Base-by-base conservation (phyloP, 30 jellyfish, hydroid and myxozoan species). In the Phacellophora camtschatica region DNA sequence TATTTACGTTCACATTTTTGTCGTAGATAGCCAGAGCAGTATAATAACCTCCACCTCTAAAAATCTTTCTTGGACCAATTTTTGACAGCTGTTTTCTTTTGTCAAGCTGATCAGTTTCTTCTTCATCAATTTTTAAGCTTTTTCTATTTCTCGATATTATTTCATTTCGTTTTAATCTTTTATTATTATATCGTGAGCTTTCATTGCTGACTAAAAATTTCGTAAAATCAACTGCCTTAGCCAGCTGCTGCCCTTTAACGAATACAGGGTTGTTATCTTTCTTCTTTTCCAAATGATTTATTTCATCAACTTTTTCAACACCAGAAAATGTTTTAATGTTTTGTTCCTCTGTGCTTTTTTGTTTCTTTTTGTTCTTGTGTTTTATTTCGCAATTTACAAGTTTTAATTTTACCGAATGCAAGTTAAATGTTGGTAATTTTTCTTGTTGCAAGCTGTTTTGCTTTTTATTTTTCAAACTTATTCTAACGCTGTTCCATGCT, bases 1-100 rank as follows among this genome's bases (percentile, higher is more conserved):
- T 54, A 16, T 78, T 50, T 0, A 78, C 11, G 9, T 78, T 78
- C 10, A 82, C 82, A 64, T 43, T 25, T 5, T 53, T 41, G 74
- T 78, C 90, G 45, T 78, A 78, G 30, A 78, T 78, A 2, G 90
- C 90, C 30, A 78, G 15, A 2, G 90, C 90, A 1, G 78, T 25
- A 34, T 43, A 78, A 63, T 58, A 78, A 8, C 90, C 90, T 8
- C 90, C 90, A 0, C 90, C 90, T 16, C 53, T 66, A 41, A 41
- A 78, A 51, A 78, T 78, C 33, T 78, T 78, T 19, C 82, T 62
- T 6, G 90, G 90, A 7, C 76, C 31, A 8, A 78, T 78, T 35
- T 45, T 68, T 29, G 35, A 39, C 28, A 27, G 62, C 6, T 24
- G 16, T 46, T 63, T 74, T 12, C 20, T 15, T 33, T 43, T 28